Conservation (phyloP, 2,113 vertebrate species). For the Marcusenius ussheri region DNA sequence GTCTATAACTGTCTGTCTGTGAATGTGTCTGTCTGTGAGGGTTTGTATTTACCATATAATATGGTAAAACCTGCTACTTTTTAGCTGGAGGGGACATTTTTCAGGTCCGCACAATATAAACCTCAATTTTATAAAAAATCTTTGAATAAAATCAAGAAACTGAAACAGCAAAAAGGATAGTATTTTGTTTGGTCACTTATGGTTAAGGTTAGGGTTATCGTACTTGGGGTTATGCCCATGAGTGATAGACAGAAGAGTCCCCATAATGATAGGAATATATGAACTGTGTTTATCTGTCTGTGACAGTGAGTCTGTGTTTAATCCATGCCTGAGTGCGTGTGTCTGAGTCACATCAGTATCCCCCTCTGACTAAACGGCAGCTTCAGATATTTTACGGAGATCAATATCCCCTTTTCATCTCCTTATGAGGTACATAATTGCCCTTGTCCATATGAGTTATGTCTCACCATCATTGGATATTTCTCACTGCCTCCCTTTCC, state of each 20-base stretch:
- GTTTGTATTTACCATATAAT: background rate
- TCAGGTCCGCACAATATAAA: background rate
- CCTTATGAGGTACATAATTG: conserved; percentile 47
- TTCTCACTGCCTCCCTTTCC: background rate
- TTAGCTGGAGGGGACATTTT: background rate
- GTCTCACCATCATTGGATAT: conserved; percentile 35
- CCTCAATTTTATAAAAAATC: background rate
- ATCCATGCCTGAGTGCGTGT: background rate
- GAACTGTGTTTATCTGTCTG: background rate
- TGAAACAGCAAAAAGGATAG: background rate
- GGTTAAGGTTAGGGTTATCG: no score
- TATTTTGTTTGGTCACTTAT: background rate
- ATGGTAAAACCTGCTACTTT: background rate
- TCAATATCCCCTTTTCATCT: conserved; percentile 49
- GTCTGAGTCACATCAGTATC: background rate
- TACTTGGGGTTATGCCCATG: background rate
- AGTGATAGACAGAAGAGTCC: background rate
- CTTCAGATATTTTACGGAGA: conserved; percentile 49
- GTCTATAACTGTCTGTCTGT: background rate
- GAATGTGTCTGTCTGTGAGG: background rate
- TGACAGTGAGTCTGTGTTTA: background rate
- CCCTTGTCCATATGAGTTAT: conserved; percentile 47
- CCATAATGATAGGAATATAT: background rate
- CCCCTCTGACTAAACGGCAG: conserved; percentile 36
- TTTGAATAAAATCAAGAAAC: background rate